These are phyloP conservation scores for Plusia festucae DNA, from an alignment of 2,888 invertebrate genomes.

Conservation along the genomic window DNA sequence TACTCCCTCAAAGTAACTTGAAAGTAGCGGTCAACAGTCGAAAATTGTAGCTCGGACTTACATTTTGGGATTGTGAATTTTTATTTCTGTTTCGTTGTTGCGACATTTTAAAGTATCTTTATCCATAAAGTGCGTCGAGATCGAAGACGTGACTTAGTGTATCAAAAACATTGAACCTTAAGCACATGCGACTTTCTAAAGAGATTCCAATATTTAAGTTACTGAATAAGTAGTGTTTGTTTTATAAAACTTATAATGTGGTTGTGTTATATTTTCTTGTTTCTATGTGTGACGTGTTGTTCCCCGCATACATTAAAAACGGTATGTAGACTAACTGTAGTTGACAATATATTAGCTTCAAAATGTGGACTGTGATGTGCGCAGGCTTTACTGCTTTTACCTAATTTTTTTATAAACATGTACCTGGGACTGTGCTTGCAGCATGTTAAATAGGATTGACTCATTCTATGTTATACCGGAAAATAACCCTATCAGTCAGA, in stretches of 20 bases:
- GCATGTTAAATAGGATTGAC: constrained; percentile 41
- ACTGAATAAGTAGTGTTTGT: constrained; percentile 35
- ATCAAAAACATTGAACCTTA: constrained; percentile 77
- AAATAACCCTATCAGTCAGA: neutral
- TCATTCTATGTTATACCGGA: constrained; percentile 21
- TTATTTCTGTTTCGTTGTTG: constrained; percentile 46
- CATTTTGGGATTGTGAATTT: constrained; percentile 22
- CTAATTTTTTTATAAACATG: constrained; percentile 25
- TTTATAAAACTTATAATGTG: constrained; percentile 63
- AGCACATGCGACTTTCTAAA: constrained; percentile 72
- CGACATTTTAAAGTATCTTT: constrained; percentile 78
- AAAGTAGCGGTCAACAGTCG: constrained; percentile 50
- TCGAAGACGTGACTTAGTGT: constrained; percentile 84
- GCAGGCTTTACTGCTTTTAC: constrained; percentile 25
- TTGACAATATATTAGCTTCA: constrained; percentile 46
- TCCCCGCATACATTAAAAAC: constrained; percentile 62
- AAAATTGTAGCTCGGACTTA: constrained; percentile 16
- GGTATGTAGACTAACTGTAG: constrained; percentile 72
- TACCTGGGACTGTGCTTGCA: constrained; percentile 6
- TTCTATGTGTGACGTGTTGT: constrained; percentile 68
- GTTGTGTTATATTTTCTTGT: constrained; percentile 67
- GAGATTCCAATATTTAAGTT: constrained; percentile 49
- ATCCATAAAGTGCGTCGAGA: constrained; percentile 78
- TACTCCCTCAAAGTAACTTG: constrained; percentile 46
- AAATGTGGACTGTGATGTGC: constrained; percentile 33